These are phyloP conservation scores for Terebella lapidaria DNA, from an alignment of 2,888 invertebrate species.

Conservation along the genomic window DNA sequence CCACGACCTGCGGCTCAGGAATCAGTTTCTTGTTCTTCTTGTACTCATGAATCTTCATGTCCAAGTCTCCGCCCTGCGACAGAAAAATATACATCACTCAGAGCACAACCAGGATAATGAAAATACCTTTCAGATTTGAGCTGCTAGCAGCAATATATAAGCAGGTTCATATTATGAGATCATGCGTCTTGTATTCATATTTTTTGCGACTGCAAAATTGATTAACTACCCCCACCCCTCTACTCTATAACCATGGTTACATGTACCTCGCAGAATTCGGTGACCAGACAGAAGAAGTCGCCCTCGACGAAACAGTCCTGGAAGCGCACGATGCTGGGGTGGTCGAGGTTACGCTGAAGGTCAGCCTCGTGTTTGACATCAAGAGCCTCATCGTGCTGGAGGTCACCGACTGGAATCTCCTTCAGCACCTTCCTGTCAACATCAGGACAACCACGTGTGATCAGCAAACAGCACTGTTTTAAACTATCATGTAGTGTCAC, in stretches of 20 bases:
- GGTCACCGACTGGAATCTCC: conserved; percentile 51
- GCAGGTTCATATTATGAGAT: too few relatives aligned
- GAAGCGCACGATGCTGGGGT: conserved; percentile 51
- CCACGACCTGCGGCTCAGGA: conserved; percentile 42
- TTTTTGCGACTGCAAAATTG: too few relatives aligned
- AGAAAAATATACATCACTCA: too few relatives aligned
- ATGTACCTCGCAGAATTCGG: conserved; percentile 53
- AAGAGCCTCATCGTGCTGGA: conserved; percentile 51
- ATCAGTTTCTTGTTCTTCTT: conserved; percentile 40
- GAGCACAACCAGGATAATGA: too few relatives aligned
- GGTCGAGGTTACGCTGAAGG: conserved; percentile 47
- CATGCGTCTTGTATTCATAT: too few relatives aligned
- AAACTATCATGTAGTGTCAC: neutral
- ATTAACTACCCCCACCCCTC: too few relatives aligned
- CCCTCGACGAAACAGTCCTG: conserved; percentile 51
- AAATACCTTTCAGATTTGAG: too few relatives aligned
- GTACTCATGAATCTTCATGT: conserved; percentile 39
- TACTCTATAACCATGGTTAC: too few relatives aligned
- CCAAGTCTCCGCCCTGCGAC: conserved; percentile 51
- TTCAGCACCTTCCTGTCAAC: conserved; percentile 50
- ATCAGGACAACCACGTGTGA: too few relatives aligned
- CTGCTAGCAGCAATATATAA: too few relatives aligned
- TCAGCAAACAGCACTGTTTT: neutral
- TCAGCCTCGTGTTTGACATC: conserved; percentile 51
- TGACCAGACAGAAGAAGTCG: conserved; percentile 52